Evolutionary conservation across 2,888 invertebrate genomes (phyloP), one percentile per base, ranked within the genome.

Genomic region (Stictocephala bisonia): DNA sequence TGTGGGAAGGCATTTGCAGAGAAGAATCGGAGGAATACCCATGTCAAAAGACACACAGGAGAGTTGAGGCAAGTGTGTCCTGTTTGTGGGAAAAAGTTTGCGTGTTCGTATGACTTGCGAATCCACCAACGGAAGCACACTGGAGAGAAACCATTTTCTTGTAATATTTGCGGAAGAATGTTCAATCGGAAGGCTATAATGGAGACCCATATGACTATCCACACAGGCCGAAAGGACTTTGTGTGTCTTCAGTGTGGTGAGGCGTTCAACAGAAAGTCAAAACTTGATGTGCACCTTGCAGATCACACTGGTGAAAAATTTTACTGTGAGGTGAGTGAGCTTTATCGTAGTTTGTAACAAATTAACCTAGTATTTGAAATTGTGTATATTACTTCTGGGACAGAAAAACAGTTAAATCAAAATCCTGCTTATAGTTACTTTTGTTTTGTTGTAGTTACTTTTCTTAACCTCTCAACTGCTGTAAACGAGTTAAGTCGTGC

Each of bases 1-100:
- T 79, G 79, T 50, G 75, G 74, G 4, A 73, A 75, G 20, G 44
- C 74, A 18, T 79, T 78, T 40, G 77, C 79, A 4, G 78, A 79
- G 60, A 60, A 60, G 60, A 60, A 18, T 1, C 60, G 60, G 20
- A 18, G 60, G 13, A 60, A 60, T n/a, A 60, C 35, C 2, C 60
- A 60, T 13, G 60, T 60, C 40, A 35, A 40, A 15, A 13, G 60
- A 18, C 60, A 60, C 40, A 60, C 60, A 1, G 60, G 60, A n/a
- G 60, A 60, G 22, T 20, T 60, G 35, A 60, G 1, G 9, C 60
- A 60, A 11, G 35, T 35, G 6, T 77, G 77, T 60, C 64, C 64
- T 7, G 74, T 64, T n/a, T 77, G 77, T 18, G 68, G 64, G 22
- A 35, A 74, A 26, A 74, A 72, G 9, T 77, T 77, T 60, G 73